These are phyloP conservation scores for Salmo trutta DNA, from an alignment of 2,797 vertebrate genomes.

Conservation along the genomic window DNA sequence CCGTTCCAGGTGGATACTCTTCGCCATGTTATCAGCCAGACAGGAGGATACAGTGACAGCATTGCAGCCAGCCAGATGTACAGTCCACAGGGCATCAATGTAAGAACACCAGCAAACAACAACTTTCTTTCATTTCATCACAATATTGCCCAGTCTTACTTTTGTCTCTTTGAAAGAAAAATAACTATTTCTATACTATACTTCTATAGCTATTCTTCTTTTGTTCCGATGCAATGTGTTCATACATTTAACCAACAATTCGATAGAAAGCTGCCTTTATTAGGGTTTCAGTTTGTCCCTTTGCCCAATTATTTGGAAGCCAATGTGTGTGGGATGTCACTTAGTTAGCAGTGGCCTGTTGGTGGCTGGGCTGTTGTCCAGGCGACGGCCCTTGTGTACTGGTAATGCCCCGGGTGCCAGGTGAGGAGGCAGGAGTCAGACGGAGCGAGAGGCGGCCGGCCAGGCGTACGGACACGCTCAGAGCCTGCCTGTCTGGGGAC, in stretches of 20 bases:
- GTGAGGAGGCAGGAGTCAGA: slow-evolving; percentile 71
- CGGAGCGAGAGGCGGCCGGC: slow-evolving; percentile 63
- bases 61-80: slow-evolving; percentile 99
- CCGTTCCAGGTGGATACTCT: slow-evolving; percentile 97
- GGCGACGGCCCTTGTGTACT: slow-evolving; percentile 45
- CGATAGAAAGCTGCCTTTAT: not conserved
- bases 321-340: slow-evolving; percentile 76
- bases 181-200: not conserved
- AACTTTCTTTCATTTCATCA: slow-evolving; percentile 17
- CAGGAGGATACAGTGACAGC: slow-evolving; percentile 99
- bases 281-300: slow-evolving; percentile 17
- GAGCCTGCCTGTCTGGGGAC: slow-evolving; percentile 85
- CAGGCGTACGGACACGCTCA: slow-evolving; percentile 77
- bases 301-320: slow-evolving; percentile 77
- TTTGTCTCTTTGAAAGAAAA: slow-evolving; percentile 39
- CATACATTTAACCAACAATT: not conserved
- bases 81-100: slow-evolving; percentile 99
- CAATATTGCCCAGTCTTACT: too few species aligned
- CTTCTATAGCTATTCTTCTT: slow-evolving; percentile 29
- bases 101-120: slow-evolving; percentile 82
- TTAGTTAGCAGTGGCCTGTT: slow-evolving; percentile 75
- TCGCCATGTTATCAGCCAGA: slow-evolving; percentile 99
- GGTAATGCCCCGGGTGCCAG: slow-evolving; percentile 79
- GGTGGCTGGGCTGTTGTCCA: not conserved
- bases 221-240: slow-evolving; percentile 13